A percentile compares a stretch with the other conserved stretches of the same genome.
Evolutionary conservation across 2,888 invertebrate species (phyloP).

Genomic region (Unio pictorum): DNA sequence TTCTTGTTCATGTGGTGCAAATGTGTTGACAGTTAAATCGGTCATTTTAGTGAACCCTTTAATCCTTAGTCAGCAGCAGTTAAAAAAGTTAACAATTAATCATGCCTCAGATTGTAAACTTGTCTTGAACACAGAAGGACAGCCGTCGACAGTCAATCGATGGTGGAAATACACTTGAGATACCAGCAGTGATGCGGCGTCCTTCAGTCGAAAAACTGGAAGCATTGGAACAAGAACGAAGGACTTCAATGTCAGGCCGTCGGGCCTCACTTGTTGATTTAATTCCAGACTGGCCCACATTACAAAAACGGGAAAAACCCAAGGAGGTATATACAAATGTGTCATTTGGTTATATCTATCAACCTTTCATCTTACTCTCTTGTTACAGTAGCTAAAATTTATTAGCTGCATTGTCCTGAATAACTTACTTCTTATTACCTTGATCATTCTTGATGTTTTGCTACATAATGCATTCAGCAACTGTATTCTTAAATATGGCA

Average conservation of each 20-base stretch:
- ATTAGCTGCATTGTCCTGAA: too few relatives aligned
- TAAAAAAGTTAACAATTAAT: constrained; percentile 8
- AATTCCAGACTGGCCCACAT: constrained; percentile 96
- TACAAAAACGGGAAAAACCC: constrained; percentile 69
- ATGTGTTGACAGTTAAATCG: too few relatives aligned
- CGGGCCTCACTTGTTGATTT: constrained; percentile 77
- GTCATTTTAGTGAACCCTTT: too few relatives aligned
- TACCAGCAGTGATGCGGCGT: constrained; percentile 45
- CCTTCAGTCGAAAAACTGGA: constrained; percentile 60
- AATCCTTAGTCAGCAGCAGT: too few relatives aligned
- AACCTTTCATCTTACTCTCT: too few relatives aligned
- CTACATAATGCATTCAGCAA: too few relatives aligned
- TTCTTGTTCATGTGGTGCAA: too few relatives aligned
- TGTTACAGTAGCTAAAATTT: too few relatives aligned
- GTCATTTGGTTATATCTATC: too few relatives aligned
- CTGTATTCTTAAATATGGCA: too few relatives aligned
- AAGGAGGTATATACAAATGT: constrained; percentile 53
- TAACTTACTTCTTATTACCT: too few relatives aligned
- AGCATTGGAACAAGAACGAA: constrained; percentile 44
- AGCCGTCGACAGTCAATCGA: constrained; percentile 56
- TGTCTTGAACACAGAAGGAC: constrained; percentile 23
- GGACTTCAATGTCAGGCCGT: constrained; percentile 60
- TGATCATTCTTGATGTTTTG: too few relatives aligned
- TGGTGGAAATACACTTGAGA: constrained; percentile 44
- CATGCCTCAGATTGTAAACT: constrained; percentile 6